These are phyloP conservation scores for Engraulis encrasicolus DNA, from an alignment of 2,113 vertebrate species.

Conservation along the genomic window DNA sequence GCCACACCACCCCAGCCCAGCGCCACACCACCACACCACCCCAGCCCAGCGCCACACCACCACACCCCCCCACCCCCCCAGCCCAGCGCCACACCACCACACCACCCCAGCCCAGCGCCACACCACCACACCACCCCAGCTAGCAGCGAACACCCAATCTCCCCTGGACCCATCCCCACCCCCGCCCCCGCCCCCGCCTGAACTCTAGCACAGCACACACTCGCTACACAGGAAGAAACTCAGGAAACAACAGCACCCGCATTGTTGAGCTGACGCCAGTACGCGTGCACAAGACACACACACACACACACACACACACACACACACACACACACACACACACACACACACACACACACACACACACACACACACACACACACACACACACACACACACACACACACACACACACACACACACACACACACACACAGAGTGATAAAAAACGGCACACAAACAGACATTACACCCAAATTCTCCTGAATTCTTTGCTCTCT, in stretches of 20 bases:
- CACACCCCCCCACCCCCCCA: no score
- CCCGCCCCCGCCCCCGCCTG: neutral
- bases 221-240: slow-evolving; percentile 34
- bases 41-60: no score
- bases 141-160: no score
- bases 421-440: neutral
- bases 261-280: slow-evolving; percentile 35
- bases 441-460: no score
- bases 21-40: no score
- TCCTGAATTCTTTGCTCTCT: neutral
- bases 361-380: neutral
- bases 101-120: no score
- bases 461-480: neutral
- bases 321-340: neutral
- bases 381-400: neutral
- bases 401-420: neutral
- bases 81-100: no score
- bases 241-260: slow-evolving; percentile 34
- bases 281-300: neutral
- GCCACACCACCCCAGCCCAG: no score
- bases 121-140: no score
- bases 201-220: slow-evolving; percentile 19
- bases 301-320: neutral
- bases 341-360: neutral
- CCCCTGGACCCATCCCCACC: no score